Percentiles rank a stretch among this genome's conserved stretches.
These are phyloP conservation scores for Sinhomidia bicolor DNA, from an alignment of 2,888 invertebrate species.

Conservation along the genomic window DNA sequence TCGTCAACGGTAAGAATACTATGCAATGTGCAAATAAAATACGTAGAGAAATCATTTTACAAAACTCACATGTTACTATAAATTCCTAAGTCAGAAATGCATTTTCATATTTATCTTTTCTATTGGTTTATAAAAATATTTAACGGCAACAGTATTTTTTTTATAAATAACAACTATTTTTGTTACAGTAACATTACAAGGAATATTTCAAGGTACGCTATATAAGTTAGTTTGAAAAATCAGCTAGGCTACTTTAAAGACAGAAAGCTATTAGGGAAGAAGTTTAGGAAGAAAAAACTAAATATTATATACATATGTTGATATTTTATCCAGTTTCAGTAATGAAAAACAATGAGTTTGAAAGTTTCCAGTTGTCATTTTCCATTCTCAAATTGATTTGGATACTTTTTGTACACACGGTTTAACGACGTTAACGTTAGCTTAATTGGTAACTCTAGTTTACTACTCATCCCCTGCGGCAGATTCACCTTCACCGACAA, in stretches of 20 bases:
- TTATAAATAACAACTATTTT: background rate
- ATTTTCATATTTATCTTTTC: background rate
- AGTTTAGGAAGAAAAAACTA: background rate
- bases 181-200: too few species aligned
- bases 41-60: background rate
- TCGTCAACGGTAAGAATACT: slow-evolving; percentile 77
- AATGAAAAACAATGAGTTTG: background rate
- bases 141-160: slow-evolving; percentile 19
- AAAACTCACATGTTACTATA: too few species aligned
- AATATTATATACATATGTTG: too few species aligned
- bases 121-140: slow-evolving; percentile 65
- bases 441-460: background rate
- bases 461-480: slow-evolving; percentile 17
- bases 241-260: too few species aligned
- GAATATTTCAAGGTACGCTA: too few species aligned
- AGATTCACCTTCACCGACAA: slow-evolving; percentile 60
- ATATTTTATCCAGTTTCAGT: too few species aligned
- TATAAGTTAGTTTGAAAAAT: too few species aligned
- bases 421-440: background rate
- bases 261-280: background rate
- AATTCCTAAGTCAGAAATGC: background rate
- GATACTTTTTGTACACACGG: background rate
- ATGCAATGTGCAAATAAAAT: too few species aligned
- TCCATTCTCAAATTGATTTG: background rate
- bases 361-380: slow-evolving; percentile 10